These are phyloP conservation scores for Neosilurus hyrtlii DNA, from an alignment of 2,797 vertebrate genomes.

Conservation along the genomic window DNA sequence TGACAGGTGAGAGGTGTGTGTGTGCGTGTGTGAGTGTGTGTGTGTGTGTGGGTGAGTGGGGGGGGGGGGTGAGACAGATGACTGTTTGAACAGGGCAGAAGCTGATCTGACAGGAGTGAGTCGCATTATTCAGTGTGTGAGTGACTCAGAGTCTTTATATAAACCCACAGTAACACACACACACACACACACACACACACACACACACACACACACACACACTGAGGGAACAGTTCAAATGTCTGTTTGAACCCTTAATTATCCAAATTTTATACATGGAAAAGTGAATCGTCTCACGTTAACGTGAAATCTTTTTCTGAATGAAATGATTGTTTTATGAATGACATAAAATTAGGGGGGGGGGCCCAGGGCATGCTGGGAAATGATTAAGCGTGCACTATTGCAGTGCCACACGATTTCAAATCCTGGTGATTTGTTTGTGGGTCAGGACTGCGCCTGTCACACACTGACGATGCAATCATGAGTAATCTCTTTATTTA, in stretches of 20 bases:
- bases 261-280: neutral
- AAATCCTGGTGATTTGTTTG: neutral
- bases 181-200: constrained; percentile 53
- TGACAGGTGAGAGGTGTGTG: constrained; percentile 82
- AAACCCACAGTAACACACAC: constrained; percentile 39
- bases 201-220: constrained; percentile 36
- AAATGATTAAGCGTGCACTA: neutral
- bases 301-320: neutral
- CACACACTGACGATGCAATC: constrained; percentile 7
- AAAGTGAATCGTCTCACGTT: neutral
- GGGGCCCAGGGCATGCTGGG: neutral
- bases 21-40: constrained; percentile 11
- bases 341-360: too few species aligned
- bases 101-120: constrained; percentile 88
- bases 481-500: neutral
- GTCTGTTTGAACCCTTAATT: neutral
- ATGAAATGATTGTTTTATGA: too few species aligned
- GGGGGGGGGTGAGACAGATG: constrained; percentile 57
- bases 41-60: constrained; percentile 60
- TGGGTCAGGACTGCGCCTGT: neutral
- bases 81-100: constrained; percentile 80
- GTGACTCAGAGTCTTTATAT: constrained; percentile 50
- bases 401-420: neutral
- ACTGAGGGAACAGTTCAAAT: neutral
- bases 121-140: constrained; percentile 65